Percentiles rank a stretch among this genome's conserved stretches.
phyloP scores from a whole-genome alignment of 2,888 invertebrate species.

The Iselma pallidipennis region DNA sequence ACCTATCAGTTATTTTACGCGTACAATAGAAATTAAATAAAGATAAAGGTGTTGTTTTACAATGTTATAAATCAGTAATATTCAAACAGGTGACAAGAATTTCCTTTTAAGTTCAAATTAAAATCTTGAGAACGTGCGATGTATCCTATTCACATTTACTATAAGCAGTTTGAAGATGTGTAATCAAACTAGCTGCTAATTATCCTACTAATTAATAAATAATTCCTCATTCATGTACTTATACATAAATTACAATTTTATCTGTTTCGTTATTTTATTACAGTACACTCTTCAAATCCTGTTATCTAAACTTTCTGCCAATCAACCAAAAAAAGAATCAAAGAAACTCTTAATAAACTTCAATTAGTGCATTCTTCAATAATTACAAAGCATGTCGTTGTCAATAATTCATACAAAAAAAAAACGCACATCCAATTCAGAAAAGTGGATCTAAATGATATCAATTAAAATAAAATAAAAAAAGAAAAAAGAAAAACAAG shows the following conservation, averaged over 20 bases:
- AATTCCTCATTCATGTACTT: constrained; percentile 12
- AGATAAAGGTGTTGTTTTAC: too few relatives aligned
- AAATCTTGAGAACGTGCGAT: neutral
- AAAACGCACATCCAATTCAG: neutral
- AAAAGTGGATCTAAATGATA: neutral
- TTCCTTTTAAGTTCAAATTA: neutral
- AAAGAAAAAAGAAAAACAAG: neutral
- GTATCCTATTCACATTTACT: neutral
- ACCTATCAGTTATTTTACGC: too few relatives aligned
- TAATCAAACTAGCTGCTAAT: constrained; percentile 21
- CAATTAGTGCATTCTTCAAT: neutral
- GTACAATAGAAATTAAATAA: too few relatives aligned
- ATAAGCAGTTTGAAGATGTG: neutral
- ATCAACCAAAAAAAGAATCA: neutral
- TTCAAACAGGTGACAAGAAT: neutral
- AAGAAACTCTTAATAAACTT: neutral
- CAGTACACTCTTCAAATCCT: neutral
- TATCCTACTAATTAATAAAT: constrained; percentile 20
- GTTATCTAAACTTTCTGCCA: neutral
- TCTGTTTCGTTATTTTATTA: neutral
- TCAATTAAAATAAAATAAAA: neutral
- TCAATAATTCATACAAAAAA: neutral
- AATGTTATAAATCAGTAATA: neutral
- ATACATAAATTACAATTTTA: constrained; percentile 19
- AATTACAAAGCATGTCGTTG: neutral